Base-by-base conservation (phyloP, 1,140 invertebrate genomes). In the Drosophila seguyi region DNA sequence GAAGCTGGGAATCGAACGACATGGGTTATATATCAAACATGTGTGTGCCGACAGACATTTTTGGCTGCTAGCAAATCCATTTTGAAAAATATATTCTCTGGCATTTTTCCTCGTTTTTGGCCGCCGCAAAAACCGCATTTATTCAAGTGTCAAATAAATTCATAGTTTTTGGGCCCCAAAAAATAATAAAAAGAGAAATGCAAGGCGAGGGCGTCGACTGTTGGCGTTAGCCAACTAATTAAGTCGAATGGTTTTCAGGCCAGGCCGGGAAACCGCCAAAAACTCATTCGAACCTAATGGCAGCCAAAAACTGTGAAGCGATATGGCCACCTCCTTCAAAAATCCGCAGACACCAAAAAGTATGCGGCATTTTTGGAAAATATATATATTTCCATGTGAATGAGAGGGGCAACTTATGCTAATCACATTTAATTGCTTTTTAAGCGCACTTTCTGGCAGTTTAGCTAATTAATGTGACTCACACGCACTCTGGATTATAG, bases 371-470 rank as follows among this genome's bases (percentile, higher is more conserved):
- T 75, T 88, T 71, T 57, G 22, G 47, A 42, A 75, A 59, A 38
- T 52, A 50, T 44, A 68, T 42, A 16, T 45, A 16, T n/a, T n/a
- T 44, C 22, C 22, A 45, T 48, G 56, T 48, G 56, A 39, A 14
- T 45, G 55, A 48, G 50, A 52, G 67, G 50, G 34, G 14, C 27
- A 91, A 91, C 90, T 91, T 91, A 83, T 87, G 82, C 80, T 92
- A 92, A 92, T 87, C 90, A 79, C 77, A 84, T 92, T 91, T 92
- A 92, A 92, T 92, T 92, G 90, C 90, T 84, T 92, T 92, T 91
- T 92, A 92, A 92, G 90, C 90, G 66, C 75, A 91, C 77, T 84
- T 84, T 75, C 73, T 76, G 73, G 67, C 88, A 80, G 57, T 79
- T 83, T 48, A 50, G 53, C 57, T 90, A 90, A 90, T 90, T 90